These are phyloP conservation scores for Pissodes strobi DNA, from an alignment of 1,140 invertebrate genomes.

Conservation along the genomic window DNA sequence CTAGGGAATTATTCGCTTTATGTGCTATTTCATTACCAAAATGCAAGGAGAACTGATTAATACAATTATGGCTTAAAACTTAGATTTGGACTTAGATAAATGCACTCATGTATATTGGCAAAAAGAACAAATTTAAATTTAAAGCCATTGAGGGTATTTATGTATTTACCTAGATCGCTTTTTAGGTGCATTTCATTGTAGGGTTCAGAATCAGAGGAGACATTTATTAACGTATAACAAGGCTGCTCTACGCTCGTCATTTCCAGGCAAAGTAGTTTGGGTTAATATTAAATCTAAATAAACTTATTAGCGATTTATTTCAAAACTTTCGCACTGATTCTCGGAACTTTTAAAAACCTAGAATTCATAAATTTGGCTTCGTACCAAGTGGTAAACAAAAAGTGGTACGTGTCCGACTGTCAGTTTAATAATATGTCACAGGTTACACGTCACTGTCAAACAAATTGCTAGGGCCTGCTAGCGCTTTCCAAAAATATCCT, in stretches of 20 bases:
- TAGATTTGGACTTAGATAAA: no score
- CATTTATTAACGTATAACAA: constrained; percentile 96
- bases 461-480: no score
- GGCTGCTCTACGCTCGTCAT: constrained; percentile 79
- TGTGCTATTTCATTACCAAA: no score
- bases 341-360: no score
- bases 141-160: no score
- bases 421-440: constrained; percentile 9
- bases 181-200: constrained; percentile 94
- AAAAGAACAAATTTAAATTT: no score
- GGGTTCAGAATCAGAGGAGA: constrained; percentile 85
- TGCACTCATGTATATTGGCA: no score
- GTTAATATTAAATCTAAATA: not conserved
- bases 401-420: no score
- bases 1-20: no score
- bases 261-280: constrained; percentile 19
- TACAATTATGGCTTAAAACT: no score
- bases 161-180: constrained; percentile 75
- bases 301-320: not conserved
- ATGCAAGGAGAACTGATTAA: no score
- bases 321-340: not conserved
- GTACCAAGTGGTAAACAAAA: constrained; percentile 29
- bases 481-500: no score
- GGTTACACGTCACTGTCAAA: not conserved
- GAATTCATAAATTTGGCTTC: not conserved